These are phyloP conservation scores for Podocnemis expansa DNA, from an alignment of 2,113 vertebrate species.

Conservation along the genomic window DNA sequence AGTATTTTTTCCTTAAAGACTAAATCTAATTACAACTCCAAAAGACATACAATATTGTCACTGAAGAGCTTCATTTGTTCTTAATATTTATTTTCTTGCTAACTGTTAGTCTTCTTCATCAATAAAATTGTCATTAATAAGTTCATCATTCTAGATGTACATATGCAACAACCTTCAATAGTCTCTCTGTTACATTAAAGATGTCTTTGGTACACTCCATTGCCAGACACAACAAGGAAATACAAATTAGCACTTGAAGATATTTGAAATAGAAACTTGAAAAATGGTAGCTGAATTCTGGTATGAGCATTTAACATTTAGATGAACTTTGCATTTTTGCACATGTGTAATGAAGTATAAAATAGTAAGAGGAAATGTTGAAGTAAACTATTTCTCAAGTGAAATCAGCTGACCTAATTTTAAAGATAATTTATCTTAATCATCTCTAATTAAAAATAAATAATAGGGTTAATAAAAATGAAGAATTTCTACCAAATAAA, in stretches of 20 bases:
- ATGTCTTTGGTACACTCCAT: background rate
- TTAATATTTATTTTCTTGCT: background rate
- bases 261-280: background rate
- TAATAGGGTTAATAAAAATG: background rate
- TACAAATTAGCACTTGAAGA: background rate
- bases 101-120: background rate
- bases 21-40: background rate
- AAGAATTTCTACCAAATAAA: background rate
- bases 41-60: background rate
- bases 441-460: background rate
- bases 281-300: background rate
- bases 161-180: background rate
- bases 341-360: background rate
- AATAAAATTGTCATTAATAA: background rate
- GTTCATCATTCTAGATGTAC: background rate
- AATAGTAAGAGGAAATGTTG: background rate
- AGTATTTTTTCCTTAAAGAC: background rate
- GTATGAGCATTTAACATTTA: background rate
- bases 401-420: background rate
- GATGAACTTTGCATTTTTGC: background rate
- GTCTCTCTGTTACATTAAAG: background rate
- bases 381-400: background rate
- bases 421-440: background rate
- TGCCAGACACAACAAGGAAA: background rate
- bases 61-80: background rate